Percentiles rank a stretch among this genome's conserved stretches.
Evolutionary conservation across 2,888 invertebrate species (phyloP).

Genomic region (Drosophila setosimentum): DNA sequence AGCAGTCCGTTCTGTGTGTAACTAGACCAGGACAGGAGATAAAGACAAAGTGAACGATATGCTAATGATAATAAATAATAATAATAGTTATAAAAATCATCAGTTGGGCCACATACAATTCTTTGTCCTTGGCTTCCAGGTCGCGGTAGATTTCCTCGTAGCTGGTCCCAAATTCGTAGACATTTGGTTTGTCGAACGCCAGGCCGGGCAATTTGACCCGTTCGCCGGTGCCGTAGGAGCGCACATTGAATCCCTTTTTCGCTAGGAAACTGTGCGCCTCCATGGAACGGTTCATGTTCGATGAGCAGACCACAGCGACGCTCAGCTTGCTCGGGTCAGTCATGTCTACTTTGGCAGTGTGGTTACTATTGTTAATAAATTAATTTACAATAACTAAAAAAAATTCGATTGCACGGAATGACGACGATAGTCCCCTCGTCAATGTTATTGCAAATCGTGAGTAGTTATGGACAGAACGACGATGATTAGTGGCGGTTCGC

Average conservation of each 20-base stretch:
- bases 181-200: slow-evolving; percentile 96
- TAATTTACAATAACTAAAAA: slow-evolving; percentile 14
- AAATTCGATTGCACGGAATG: slow-evolving; percentile 24
- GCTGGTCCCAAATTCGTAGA: slow-evolving; percentile 97
- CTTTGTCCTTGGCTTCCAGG: slow-evolving; percentile 94
- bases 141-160: slow-evolving; percentile 99
- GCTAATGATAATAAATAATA: background rate
- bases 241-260: slow-evolving; percentile 98
- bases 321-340: slow-evolving; percentile 86
- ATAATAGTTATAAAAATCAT: background rate
- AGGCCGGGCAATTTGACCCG: slow-evolving; percentile 98
- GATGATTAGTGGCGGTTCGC: slow-evolving; percentile 7
- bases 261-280: slow-evolving; percentile 99
- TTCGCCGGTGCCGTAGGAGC: slow-evolving; percentile 97
- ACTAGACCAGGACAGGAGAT: slow-evolving; percentile 81
- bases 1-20: slow-evolving; percentile 99
- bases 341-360: slow-evolving; percentile 79
- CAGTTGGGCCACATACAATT: slow-evolving; percentile 88
- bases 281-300: slow-evolving; percentile 99
- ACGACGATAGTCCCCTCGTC: slow-evolving; percentile 22
- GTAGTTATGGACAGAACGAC: slow-evolving; percentile 10
- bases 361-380: slow-evolving; percentile 12
- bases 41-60: background rate
- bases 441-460: slow-evolving; percentile 29
- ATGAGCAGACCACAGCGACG: slow-evolving; percentile 98